Percentiles rank a stretch among this genome's conserved stretches.
These are phyloP conservation scores for Achatina immaculata DNA, from an alignment of 1,140 invertebrate genomes.

Conservation along the genomic window DNA sequence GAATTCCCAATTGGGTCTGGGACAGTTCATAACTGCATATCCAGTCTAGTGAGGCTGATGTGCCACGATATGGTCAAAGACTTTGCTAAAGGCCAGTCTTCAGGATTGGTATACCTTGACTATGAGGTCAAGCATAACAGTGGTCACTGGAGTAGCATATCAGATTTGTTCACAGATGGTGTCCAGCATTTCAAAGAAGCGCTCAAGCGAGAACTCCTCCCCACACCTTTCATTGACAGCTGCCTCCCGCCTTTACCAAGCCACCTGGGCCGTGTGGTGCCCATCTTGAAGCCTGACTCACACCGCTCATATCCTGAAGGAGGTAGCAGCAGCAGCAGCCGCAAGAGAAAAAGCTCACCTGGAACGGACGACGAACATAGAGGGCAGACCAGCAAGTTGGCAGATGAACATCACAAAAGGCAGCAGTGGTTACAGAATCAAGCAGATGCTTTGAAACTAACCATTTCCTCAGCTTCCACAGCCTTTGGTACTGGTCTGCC, in stretches of 20 bases:
- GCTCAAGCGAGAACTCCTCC: slow-evolving; percentile 65
- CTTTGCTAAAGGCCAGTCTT: slow-evolving; percentile 62
- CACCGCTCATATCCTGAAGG: slow-evolving; percentile 38
- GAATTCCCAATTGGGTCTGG: slow-evolving; percentile 70
- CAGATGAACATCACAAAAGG: slow-evolving; percentile 57
- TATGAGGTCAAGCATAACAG: slow-evolving; percentile 69
- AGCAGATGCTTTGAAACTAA: slow-evolving; percentile 67
- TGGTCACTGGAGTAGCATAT: slow-evolving; percentile 67
- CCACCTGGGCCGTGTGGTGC: slow-evolving; percentile 29
- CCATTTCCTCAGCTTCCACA: slow-evolving; percentile 52
- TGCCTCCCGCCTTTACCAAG: slow-evolving; percentile 60
- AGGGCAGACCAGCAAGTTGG: slow-evolving; percentile 41
- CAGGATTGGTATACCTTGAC: slow-evolving; percentile 68
- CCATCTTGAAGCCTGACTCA: slow-evolving; percentile 15
- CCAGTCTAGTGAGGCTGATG: slow-evolving; percentile 70
- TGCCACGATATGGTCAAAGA: slow-evolving; percentile 67
- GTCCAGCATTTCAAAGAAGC: slow-evolving; percentile 68
- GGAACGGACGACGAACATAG: slow-evolving; percentile 56
- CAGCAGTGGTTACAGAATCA: slow-evolving; percentile 69
- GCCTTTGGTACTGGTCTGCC: slow-evolving; percentile 54
- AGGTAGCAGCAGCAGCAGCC: slow-evolving; percentile 15
- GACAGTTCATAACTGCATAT: slow-evolving; percentile 66
- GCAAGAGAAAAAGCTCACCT: slow-evolving; percentile 66
- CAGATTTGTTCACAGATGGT: slow-evolving; percentile 66
- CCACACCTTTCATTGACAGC: slow-evolving; percentile 69